phyloP scores from a whole-genome alignment of 53 echinoderm and acorn worm genomes.

The Glandiceps talaboti region DNA sequence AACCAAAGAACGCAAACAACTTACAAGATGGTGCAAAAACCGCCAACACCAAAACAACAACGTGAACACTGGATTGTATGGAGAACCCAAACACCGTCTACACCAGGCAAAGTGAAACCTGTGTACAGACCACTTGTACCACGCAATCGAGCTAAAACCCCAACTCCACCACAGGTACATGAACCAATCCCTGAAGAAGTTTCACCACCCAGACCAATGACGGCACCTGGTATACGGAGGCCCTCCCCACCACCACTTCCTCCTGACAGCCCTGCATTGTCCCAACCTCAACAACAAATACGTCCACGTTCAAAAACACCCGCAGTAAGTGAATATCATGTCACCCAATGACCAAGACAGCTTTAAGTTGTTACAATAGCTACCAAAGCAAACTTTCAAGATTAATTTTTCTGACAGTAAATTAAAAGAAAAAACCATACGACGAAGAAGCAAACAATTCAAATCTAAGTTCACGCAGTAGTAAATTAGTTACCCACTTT shows the following conservation, averaged over 20 bases:
- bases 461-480: no score
- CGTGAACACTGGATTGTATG: conserved; percentile 10
- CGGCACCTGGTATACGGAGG: neutral
- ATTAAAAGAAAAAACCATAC: no score
- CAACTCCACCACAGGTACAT: neutral
- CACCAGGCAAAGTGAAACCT: conserved; percentile 10
- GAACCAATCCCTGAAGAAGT: neutral
- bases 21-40: neutral
- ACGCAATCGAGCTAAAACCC: neutral
- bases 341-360: no score
- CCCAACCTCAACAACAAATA: neutral
- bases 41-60: neutral
- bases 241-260: neutral
- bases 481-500: no score
- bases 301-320: neutral
- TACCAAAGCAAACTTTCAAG: no score
- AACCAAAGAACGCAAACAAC: neutral
- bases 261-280: neutral
- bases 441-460: no score
- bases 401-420: no score
- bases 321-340: no score
- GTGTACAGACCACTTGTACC: neutral
- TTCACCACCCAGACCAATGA: neutral
- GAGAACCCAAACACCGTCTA: conserved; percentile 11
- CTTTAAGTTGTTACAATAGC: no score